These are phyloP conservation scores for Cerceris rybyensis DNA, from an alignment of 2,888 invertebrate genomes.

Conservation along the genomic window DNA sequence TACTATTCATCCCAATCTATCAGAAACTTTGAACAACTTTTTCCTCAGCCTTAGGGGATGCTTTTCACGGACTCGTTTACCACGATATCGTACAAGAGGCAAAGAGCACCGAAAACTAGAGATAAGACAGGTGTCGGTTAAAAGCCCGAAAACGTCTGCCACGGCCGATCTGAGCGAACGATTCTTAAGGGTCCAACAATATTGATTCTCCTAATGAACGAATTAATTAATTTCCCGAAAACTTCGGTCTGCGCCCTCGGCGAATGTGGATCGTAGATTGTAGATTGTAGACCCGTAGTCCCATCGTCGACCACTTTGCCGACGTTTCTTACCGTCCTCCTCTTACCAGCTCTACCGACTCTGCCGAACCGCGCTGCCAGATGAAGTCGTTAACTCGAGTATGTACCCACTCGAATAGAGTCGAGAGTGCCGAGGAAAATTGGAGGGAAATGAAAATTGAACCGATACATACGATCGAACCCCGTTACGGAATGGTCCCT, in stretches of 20 bases:
- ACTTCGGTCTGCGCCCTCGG: constrained; percentile 32
- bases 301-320: constrained; percentile 13
- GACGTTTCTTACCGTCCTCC: constrained; percentile 42
- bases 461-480: constrained; percentile 58
- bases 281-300: too few species aligned
- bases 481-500: constrained; percentile 16
- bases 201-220: constrained; percentile 67
- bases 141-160: constrained; percentile 24
- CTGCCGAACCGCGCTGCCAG: constrained; percentile 45
- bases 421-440: constrained; percentile 63
- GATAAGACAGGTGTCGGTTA: constrained; percentile 39
- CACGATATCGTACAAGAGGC: constrained; percentile 40
- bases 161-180: background rate
- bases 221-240: constrained; percentile 68
- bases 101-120: constrained; percentile 9
- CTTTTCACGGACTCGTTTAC: constrained; percentile 44
- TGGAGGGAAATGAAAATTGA: constrained; percentile 73
- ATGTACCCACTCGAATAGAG: constrained; percentile 72
- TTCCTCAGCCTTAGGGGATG: constrained; percentile 55
- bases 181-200: constrained; percentile 47
- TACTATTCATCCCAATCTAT: constrained; percentile 37
- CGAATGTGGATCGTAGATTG: background rate
- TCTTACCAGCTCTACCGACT: constrained; percentile 35
- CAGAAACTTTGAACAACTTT: constrained; percentile 58
- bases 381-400: constrained; percentile 77